Base-by-base conservation (phyloP, 2,113 vertebrate genomes). In the Lepidothrix coronata region DNA sequence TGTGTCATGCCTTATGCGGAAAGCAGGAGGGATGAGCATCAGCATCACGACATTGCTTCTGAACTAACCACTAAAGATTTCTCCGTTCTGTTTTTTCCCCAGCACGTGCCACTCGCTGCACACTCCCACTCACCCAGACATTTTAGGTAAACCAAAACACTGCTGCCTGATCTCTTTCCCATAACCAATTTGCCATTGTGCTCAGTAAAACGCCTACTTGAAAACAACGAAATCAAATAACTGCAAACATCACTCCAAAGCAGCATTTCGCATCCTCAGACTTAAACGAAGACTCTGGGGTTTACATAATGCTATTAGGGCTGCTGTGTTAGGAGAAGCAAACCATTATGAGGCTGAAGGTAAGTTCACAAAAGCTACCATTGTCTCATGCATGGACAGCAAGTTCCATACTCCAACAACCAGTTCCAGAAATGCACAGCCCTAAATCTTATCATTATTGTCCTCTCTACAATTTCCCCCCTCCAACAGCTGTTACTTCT, bases 121-220 rank as follows among this genome's bases (percentile, higher is more conserved):
- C 66, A 1, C 58, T 85, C 58, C 62, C 54, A 49, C 66, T 73
- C 55, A 9, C 4, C 4, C 0, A 39, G 39, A 59, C 19, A 46
- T 71, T 73, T 67, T 44, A 62, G 58, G 74, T 37, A 93, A 94
- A 89, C 28, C 54, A 77, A 88, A 95, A 37, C 23, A 37, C 9
- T 66, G 86, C 43, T 0, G 0, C 31, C 4, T 2, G 2, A 61
- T 49, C 77, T 65, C 59, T 57, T 86, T 62, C 28, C 44, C 37
- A 9, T 25, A 61, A 44, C 37, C 58, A 58, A 85, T 21, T 63
- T 87, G 66, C 78, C 52, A 48, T 1, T 41, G n/a, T 16, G 44
- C 76, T 71, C 78, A 22, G 14, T 48, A 43, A 73, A 65, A 55
- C 0, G 0, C 27, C 58, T 51, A 6, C 51, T 27, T 33, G 23